Percentiles rank a stretch among this genome's conserved stretches.
These are phyloP conservation scores for Andrena camellia DNA, from an alignment of 2,888 invertebrate species.

Conservation along the genomic window DNA sequence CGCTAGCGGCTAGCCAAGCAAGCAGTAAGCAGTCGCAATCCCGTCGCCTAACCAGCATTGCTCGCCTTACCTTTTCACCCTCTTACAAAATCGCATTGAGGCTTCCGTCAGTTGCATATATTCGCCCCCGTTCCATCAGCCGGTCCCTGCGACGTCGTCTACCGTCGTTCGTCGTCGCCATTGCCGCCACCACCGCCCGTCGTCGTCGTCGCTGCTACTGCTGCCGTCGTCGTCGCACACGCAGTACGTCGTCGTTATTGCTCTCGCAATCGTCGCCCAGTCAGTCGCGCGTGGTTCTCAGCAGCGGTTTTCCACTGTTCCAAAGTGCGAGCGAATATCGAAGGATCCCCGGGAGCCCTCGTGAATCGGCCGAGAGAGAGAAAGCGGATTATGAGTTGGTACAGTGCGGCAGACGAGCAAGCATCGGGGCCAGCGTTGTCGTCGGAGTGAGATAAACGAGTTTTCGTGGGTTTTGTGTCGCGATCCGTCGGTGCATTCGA, in stretches of 20 bases:
- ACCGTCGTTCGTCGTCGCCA: conserved; percentile 67
- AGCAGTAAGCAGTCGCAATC: conserved; percentile 82
- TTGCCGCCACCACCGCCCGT: conserved; percentile 54
- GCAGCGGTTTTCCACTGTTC: conserved; percentile 59
- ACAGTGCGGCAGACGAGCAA: conserved; percentile 69
- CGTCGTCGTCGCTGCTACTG: conserved; percentile 55
- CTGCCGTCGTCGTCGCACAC: conserved; percentile 70
- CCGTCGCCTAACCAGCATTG: conserved; percentile 84
- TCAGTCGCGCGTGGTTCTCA: conserved; percentile 74
- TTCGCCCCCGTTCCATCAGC: conserved; percentile 69
- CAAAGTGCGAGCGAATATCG: conserved; percentile 50
- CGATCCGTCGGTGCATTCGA: conserved; percentile 55
- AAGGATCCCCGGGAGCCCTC: conserved; percentile 46
- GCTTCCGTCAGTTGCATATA: conserved; percentile 80
- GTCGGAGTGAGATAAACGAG: conserved; percentile 68
- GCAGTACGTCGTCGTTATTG: conserved; percentile 75
- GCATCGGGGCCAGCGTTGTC: conserved; percentile 68
- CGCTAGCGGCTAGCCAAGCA: conserved; percentile 84
- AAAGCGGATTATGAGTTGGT: conserved; percentile 74
- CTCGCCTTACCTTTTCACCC: conserved; percentile 86
- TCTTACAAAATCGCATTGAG: conserved; percentile 79
- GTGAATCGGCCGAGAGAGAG: conserved; percentile 42
- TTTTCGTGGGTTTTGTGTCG: conserved; percentile 69
- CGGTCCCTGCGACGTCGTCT: conserved; percentile 63
- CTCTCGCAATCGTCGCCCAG: conserved; percentile 66